Conservation (phyloP, 1,140 invertebrate genomes). For the Calliphora vicina region DNA sequence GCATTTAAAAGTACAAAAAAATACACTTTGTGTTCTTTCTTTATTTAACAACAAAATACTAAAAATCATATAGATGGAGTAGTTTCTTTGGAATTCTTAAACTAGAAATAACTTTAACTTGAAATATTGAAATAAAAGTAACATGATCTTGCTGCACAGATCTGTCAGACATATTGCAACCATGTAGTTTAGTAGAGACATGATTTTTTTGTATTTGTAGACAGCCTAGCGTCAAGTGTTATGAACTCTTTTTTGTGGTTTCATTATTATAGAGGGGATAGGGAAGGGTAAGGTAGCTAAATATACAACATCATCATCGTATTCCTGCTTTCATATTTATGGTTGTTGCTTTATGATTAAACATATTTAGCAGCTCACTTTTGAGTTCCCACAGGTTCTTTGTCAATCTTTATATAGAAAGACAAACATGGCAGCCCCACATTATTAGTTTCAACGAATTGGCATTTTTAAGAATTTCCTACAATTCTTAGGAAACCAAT, state of each 20-base stretch:
- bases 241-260: not conserved
- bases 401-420: not conserved
- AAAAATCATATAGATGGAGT: not conserved
- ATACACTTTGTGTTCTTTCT: not conserved
- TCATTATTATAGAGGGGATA: not conserved
- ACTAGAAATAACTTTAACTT: not conserved
- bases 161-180: conserved; percentile 2
- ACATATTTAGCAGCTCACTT: not conserved
- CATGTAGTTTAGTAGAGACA: no score
- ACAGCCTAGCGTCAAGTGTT: conserved; percentile 1
- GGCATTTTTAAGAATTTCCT: not conserved
- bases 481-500: conserved; percentile 5
- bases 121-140: not conserved
- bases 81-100: not conserved
- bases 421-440: not conserved
- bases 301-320: not conserved
- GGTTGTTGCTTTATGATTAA: no score
- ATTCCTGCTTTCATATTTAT: no score
- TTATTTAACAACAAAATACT: no score
- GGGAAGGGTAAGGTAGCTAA: not conserved
- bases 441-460: conserved; percentile 10
- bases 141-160: not conserved
- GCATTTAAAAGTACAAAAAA: not conserved
- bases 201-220: not conserved
- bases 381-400: conserved; percentile 8